A percentile compares a stretch with the other conserved stretches of the same genome.
phyloP scores from a whole-genome alignment of 2,113 vertebrate genomes.

The Danionella cerebrum region DNA sequence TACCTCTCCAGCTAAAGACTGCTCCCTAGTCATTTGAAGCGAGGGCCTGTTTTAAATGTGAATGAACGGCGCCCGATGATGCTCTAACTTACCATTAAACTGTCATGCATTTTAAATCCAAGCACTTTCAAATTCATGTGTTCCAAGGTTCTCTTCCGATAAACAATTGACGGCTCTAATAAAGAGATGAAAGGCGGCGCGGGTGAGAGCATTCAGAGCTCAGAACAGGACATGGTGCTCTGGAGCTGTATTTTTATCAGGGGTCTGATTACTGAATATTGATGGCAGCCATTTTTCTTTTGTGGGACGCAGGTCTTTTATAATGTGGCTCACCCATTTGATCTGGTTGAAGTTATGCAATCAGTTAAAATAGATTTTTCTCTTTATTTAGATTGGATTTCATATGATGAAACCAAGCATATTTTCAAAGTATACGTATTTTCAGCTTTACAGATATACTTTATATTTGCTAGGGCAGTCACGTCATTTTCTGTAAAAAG shows the following conservation, averaged over 20 bases:
- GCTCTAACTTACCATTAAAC: constrained; percentile 71
- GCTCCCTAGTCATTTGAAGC: constrained; percentile 69
- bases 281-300: background rate
- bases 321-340: constrained; percentile 28
- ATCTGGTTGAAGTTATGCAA: constrained; percentile 24
- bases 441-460: too few relatives aligned
- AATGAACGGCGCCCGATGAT: constrained; percentile 58
- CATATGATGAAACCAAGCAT: too few relatives aligned
- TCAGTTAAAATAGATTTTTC: too few relatives aligned
- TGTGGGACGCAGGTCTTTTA: constrained; percentile 23
- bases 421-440: too few relatives aligned
- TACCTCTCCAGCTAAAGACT: constrained; percentile 65
- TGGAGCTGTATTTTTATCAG: background rate
- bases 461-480: too few relatives aligned
- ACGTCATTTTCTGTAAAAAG: too few relatives aligned
- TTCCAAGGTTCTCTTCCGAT: constrained; percentile 56
- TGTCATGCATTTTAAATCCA: constrained; percentile 67
- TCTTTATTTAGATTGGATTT: too few relatives aligned
- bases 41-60: constrained; percentile 61
- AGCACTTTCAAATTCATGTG: constrained; percentile 55
- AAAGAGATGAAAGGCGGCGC: constrained; percentile 58
- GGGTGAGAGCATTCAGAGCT: constrained; percentile 27
- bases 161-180: constrained; percentile 68
- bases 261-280: constrained; percentile 9
- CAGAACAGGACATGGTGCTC: constrained; percentile 17